phyloP scores from a whole-genome alignment of 2,113 vertebrate species.

The Sorex fumeus region DNA sequence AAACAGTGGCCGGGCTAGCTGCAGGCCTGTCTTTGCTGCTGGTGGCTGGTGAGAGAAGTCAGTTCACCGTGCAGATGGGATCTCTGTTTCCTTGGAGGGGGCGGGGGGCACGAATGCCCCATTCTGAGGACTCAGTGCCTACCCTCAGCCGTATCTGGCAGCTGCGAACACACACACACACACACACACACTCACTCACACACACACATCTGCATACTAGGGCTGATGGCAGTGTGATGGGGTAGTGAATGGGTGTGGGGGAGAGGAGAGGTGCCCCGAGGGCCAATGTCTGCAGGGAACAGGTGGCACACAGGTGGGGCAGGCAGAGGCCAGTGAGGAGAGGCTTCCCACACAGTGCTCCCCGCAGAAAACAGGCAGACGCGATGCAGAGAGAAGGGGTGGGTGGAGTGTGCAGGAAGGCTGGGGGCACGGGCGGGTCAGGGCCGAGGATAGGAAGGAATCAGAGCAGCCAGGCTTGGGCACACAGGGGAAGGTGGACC shows the following conservation, averaged over 20 bases:
- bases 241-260: neutral
- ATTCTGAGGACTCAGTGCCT: neutral
- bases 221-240: too few relatives aligned
- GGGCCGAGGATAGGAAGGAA: too few relatives aligned
- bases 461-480: too few relatives aligned
- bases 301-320: fast-evolving
- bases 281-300: neutral
- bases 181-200: too few relatives aligned
- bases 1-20: neutral
- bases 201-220: too few relatives aligned
- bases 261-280: neutral
- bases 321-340: neutral
- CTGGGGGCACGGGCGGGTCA: too few relatives aligned
- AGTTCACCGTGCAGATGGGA: neutral
- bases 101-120: neutral
- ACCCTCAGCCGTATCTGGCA: too few relatives aligned
- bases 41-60: neutral
- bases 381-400: neutral
- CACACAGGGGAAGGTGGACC: neutral
- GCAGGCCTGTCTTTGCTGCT: neutral
- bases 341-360: too few relatives aligned
- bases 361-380: too few relatives aligned
- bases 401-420: too few relatives aligned
- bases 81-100: slow-evolving; percentile 21
- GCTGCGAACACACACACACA: too few relatives aligned